Evolutionary conservation across 2,797 vertebrate species (phyloP).

Genomic region (Scolopax bukidnonensis): DNA sequence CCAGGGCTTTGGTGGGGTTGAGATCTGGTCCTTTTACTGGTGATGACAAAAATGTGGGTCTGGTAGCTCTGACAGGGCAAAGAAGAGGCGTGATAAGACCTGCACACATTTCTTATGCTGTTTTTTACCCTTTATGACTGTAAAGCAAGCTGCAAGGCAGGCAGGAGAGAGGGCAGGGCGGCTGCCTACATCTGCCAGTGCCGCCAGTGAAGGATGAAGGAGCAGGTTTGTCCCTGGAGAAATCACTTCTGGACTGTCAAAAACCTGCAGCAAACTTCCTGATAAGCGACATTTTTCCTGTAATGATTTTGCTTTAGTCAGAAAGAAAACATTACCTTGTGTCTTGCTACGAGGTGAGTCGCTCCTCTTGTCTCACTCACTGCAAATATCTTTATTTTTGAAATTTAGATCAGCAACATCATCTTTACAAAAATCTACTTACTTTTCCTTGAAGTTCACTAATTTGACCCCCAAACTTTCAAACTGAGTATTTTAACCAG

Average conservation of each 20-base stretch:
- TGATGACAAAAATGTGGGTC: not conserved
- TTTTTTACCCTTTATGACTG: not conserved
- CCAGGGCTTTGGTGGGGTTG: not conserved
- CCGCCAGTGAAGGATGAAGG: not conserved
- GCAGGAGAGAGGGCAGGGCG: not conserved
- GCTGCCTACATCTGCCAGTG: accelerated
- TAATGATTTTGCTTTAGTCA: constrained; percentile 28
- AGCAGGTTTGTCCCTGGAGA: not conserved
- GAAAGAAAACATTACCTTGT: not conserved
- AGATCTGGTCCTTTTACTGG: not conserved
- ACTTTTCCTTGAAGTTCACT: not conserved
- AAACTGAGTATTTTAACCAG: not conserved
- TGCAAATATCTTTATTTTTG: not conserved
- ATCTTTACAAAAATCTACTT: not conserved
- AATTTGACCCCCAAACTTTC: not conserved
- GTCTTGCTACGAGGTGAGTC: not conserved
- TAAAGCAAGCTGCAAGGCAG: not conserved
- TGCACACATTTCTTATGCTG: not conserved
- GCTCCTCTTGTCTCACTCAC: not conserved
- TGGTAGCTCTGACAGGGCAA: not conserved
- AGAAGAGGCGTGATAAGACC: not conserved
- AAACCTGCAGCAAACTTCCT: constrained; percentile 16
- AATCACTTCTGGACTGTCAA: constrained; percentile 5
- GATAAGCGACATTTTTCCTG: not conserved
- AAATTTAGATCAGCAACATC: not conserved